These are phyloP conservation scores for Ovis canadensis DNA, from an alignment of 2,113 vertebrate genomes.

Conservation along the genomic window DNA sequence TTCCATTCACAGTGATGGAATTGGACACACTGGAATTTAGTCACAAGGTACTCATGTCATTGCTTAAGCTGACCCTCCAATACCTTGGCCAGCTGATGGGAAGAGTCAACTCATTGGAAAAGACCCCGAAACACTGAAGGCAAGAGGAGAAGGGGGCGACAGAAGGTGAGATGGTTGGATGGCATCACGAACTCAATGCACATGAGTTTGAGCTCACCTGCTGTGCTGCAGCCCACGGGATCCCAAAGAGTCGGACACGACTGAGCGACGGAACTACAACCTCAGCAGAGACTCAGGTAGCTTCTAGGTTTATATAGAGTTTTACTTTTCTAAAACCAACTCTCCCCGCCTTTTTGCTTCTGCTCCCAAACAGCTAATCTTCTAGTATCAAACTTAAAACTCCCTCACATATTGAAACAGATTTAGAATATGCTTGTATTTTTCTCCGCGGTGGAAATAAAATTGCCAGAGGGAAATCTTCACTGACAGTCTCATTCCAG, in stretches of 20 bases:
- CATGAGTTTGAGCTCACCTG: fast-evolving
- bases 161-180: neutral
- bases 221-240: fast-evolving
- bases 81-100: neutral
- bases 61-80: neutral
- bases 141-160: neutral
- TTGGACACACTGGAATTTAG: neutral
- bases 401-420: neutral
- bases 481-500: neutral
- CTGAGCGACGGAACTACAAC: fast-evolving
- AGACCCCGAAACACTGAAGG: neutral
- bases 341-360: neutral
- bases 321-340: neutral
- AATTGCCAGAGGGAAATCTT: neutral
- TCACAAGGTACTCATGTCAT: neutral
- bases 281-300: fast-evolving
- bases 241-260: fast-evolving
- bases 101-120: neutral
- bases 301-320: fast-evolving
- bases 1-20: neutral
- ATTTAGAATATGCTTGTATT: neutral
- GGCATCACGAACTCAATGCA: neutral
- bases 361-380: neutral
- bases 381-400: neutral
- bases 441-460: neutral